Evolutionary conservation across 2,797 vertebrate genomes (phyloP).

Genomic region (Mormyrus hasselquistii): DNA sequence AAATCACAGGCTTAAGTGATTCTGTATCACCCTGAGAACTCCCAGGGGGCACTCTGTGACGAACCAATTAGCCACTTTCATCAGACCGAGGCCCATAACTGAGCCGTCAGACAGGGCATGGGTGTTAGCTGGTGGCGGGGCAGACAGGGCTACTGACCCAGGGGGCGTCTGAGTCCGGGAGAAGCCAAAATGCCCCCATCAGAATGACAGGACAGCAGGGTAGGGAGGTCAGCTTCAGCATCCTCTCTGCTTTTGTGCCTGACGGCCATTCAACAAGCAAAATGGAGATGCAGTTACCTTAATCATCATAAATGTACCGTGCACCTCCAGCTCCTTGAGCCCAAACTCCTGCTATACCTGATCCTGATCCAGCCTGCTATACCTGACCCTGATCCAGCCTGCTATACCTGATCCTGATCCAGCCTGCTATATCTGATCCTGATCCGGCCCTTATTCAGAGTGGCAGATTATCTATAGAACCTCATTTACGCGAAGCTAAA

Average conservation of each 20-base stretch:
- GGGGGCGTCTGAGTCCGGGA: background rate
- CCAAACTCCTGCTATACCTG: background rate
- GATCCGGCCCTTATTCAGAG: background rate
- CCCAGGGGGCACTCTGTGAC: background rate
- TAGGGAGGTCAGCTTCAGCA: background rate
- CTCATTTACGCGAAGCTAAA: background rate
- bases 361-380: background rate
- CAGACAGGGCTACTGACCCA: background rate
- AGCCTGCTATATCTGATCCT: no score
- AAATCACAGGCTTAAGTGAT: background rate
- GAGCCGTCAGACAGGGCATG: background rate
- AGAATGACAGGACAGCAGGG: background rate
- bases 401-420: background rate
- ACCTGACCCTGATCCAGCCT: no score
- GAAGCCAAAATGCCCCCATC: no score
- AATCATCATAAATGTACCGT: background rate
- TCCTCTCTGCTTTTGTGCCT: background rate
- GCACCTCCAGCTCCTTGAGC: background rate
- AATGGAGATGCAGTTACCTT: background rate
- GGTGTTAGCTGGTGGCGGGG: background rate
- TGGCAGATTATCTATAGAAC: background rate
- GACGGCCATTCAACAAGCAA: background rate
- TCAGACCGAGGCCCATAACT: background rate
- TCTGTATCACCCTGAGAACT: background rate
- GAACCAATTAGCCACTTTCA: background rate